Evolutionary conservation across 2,113 vertebrate species (phyloP).

Genomic region (Hippolais icterina): DNA sequence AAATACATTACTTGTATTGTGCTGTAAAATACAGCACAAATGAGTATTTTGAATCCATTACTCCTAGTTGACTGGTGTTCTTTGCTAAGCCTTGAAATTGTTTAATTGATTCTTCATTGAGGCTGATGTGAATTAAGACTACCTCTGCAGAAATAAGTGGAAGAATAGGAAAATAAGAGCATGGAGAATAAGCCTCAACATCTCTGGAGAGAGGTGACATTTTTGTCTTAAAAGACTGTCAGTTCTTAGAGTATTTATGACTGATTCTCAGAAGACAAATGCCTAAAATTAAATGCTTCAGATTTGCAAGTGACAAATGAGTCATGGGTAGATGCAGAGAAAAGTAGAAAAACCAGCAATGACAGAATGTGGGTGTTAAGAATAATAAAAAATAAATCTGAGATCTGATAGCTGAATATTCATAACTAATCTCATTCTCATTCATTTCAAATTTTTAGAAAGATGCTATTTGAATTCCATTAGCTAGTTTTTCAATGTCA

Average conservation of each 20-base stretch:
- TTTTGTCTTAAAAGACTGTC: constrained; percentile 3
- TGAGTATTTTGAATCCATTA: not conserved
- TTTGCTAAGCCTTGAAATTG: not conserved
- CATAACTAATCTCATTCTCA: not conserved
- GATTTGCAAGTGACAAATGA: constrained; percentile 22
- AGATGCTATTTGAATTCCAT: not conserved
- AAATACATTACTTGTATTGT: not conserved
- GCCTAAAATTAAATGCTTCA: constrained; percentile 34
- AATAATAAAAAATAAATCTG: constrained; percentile 27
- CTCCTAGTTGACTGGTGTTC: not conserved
- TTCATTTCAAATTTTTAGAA: not conserved
- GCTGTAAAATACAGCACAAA: not conserved
- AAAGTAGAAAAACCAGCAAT: constrained; percentile 13
- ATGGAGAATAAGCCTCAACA: not conserved
- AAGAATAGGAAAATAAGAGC: not conserved
- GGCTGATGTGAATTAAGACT: not conserved
- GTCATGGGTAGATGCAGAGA: not conserved
- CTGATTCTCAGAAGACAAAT: not conserved
- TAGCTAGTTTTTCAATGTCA: not conserved
- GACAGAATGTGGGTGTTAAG: not conserved
- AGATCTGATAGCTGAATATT: not conserved
- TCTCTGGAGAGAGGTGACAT: not conserved
- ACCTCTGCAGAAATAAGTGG: not conserved
- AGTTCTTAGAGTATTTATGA: not conserved
- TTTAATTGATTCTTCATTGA: not conserved